Evolutionary conservation across 1,140 invertebrate genomes (phyloP).

Genomic region (Drosophila gunungcola): DNA sequence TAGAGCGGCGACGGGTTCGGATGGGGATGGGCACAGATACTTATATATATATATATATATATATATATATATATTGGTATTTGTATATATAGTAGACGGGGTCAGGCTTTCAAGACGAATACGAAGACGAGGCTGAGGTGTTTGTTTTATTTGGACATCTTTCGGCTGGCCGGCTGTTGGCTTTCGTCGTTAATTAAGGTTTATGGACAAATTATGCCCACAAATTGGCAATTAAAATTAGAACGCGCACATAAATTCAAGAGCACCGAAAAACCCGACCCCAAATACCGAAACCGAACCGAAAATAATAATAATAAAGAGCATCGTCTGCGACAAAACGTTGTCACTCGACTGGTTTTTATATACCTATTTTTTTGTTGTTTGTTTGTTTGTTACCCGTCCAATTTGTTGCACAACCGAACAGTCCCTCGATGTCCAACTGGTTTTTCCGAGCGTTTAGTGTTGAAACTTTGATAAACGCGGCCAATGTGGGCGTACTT

Average conservation of each 20-base stretch:
- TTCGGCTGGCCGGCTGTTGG: constrained; percentile 62
- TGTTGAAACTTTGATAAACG: constrained; percentile 44
- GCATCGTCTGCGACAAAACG: constrained; percentile 60
- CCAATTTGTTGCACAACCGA: constrained; percentile 49
- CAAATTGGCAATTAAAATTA: constrained; percentile 84
- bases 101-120: constrained; percentile 13
- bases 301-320: constrained; percentile 37
- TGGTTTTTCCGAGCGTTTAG: constrained; percentile 32
- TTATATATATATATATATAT: not conserved
- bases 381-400: constrained; percentile 17
- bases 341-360: constrained; percentile 69
- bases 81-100: constrained; percentile 27
- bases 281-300: constrained; percentile 20
- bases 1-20: constrained; percentile 55
- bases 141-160: constrained; percentile 83
- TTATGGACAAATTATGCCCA: constrained; percentile 83
- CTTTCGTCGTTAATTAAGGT: constrained; percentile 82
- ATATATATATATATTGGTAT: constrained; percentile 15
- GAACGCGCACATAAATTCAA: constrained; percentile 81
- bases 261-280: constrained; percentile 22
- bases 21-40: not conserved
- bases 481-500: constrained; percentile 40
- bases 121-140: constrained; percentile 53
- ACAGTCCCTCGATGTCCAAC: constrained; percentile 13
- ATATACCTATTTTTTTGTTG: constrained; percentile 3